These are phyloP conservation scores for Bruchidius siliquastri DNA, from an alignment of 2,888 invertebrate species.

Conservation along the genomic window DNA sequence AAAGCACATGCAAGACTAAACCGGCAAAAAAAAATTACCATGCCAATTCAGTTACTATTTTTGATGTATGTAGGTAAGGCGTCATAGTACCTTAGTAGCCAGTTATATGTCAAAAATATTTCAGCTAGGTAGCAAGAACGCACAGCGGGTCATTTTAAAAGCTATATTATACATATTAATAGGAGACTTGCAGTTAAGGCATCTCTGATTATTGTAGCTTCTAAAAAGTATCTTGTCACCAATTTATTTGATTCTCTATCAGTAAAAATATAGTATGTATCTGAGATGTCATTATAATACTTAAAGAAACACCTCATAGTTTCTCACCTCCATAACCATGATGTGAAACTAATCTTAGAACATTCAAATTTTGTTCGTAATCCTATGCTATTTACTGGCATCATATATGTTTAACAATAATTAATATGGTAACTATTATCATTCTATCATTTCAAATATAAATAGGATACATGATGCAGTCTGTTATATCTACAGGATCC, in stretches of 20 bases:
- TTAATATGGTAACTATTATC: neutral
- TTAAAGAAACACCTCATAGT: neutral
- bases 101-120: too few relatives aligned
- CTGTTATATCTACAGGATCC: neutral
- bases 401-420: neutral
- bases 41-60: too few relatives aligned
- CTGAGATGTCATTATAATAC: neutral
- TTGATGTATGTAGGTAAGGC: too few relatives aligned
- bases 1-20: too few relatives aligned
- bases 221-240: too few relatives aligned
- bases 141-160: too few relatives aligned
- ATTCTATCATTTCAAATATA: neutral
- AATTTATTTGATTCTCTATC: too few relatives aligned
- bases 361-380: neutral
- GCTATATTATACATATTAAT: too few relatives aligned
- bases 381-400: neutral
- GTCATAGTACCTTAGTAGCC: too few relatives aligned
- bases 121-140: too few relatives aligned
- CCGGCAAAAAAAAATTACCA: too few relatives aligned
- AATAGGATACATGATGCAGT: neutral
- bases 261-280: neutral
- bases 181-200: neutral
- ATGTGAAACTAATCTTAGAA: neutral
- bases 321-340: neutral
- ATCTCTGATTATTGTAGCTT: too few relatives aligned